These are phyloP conservation scores for Charanyca ferruginea DNA, from an alignment of 2,888 invertebrate genomes.

Conservation along the genomic window DNA sequence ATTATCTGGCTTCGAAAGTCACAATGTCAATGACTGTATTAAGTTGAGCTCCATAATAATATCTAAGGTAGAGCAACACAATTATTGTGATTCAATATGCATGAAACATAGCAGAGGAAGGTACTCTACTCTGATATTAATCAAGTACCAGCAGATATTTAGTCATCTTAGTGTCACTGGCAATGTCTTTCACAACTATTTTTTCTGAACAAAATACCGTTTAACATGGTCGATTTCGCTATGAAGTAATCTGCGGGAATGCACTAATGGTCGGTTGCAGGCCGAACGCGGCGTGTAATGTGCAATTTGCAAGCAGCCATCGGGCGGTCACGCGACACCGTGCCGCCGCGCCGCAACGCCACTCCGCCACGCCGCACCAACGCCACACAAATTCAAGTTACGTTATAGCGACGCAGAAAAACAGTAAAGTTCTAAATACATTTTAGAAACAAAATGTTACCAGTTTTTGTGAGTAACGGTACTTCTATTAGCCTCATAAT, in stretches of 20 bases:
- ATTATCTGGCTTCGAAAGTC: slow-evolving; percentile 7
- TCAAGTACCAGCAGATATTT: slow-evolving; percentile 38
- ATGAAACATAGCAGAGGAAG: not conserved
- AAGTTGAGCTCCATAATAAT: not conserved
- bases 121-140: not conserved
- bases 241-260: slow-evolving; percentile 88
- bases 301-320: slow-evolving; percentile 86
- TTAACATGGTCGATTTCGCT: slow-evolving; percentile 85
- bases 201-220: slow-evolving; percentile 80
- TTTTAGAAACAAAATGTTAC: slow-evolving; percentile 31
- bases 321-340: slow-evolving; percentile 84
- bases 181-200: slow-evolving; percentile 66
- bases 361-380: slow-evolving; percentile 26
- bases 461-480: slow-evolving; percentile 41
- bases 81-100: not conserved
- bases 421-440: slow-evolving; percentile 20
- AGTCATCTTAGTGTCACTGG: slow-evolving; percentile 53
- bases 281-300: slow-evolving; percentile 84
- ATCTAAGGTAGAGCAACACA: not conserved
- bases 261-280: slow-evolving; percentile 88
- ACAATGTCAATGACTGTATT: slow-evolving; percentile 7
- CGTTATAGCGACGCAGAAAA: slow-evolving; percentile 9
- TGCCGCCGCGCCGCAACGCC: slow-evolving; percentile 47
- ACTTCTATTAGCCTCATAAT: slow-evolving; percentile 17
- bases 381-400: slow-evolving; percentile 24